Conservation (phyloP, 2,113 vertebrate species). For the Hippoglossus stenolepis region DNA sequence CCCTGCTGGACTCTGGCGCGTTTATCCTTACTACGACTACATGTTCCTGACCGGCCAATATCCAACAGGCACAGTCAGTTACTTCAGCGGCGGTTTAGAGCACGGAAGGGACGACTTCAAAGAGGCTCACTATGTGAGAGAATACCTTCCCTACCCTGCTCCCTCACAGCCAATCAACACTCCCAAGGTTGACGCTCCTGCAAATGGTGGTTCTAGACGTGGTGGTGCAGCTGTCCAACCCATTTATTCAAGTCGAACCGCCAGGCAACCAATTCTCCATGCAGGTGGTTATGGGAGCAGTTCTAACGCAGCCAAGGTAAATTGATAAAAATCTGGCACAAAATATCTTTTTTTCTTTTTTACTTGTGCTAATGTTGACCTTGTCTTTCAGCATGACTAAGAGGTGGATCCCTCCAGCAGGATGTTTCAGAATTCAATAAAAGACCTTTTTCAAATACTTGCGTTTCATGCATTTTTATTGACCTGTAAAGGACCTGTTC, state of each 20-base stretch:
- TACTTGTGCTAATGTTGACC: background rate
- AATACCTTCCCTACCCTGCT: rapidly evolving
- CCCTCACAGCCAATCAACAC: background rate
- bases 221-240: too few relatives aligned
- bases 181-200: background rate
- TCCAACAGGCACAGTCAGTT: slow-evolving; percentile 42
- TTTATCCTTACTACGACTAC: slow-evolving; percentile 23
- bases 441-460: background rate
- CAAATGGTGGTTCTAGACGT: too few relatives aligned
- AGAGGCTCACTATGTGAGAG: slow-evolving; percentile 27
- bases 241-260: too few relatives aligned
- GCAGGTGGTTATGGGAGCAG: too few relatives aligned
- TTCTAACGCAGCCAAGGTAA: too few relatives aligned
- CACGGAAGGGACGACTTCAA: slow-evolving; percentile 24
- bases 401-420: too few relatives aligned
- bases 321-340: too few relatives aligned
- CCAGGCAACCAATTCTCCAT: too few relatives aligned
- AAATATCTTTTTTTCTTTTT: rapidly evolving
- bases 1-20: background rate
- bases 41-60: slow-evolving; percentile 42
- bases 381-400: background rate
- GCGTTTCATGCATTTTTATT: background rate
- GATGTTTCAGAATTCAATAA: background rate
- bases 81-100: slow-evolving; percentile 20
- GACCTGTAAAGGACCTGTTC: too few relatives aligned